Percentiles rank a stretch among this genome's conserved stretches.
These are phyloP conservation scores for Taenaris catops DNA, from an alignment of 2,888 invertebrate genomes.

Conservation along the genomic window DNA sequence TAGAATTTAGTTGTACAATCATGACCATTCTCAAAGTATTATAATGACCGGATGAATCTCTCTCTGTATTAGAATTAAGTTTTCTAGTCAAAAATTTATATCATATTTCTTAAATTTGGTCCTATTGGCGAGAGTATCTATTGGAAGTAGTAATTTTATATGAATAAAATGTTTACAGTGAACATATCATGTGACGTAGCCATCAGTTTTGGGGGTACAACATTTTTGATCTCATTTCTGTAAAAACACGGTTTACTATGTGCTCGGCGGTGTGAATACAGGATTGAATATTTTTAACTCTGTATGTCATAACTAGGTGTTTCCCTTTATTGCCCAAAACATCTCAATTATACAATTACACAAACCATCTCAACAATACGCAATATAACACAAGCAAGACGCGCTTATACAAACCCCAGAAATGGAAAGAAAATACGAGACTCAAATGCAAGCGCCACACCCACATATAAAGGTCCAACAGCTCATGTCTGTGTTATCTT, in stretches of 20 bases:
- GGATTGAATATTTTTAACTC: too few species aligned
- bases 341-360: too few species aligned
- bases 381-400: too few species aligned
- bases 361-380: too few species aligned
- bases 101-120: conserved; percentile 19
- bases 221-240: conserved; percentile 20
- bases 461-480: too few species aligned
- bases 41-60: conserved; percentile 72
- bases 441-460: too few species aligned
- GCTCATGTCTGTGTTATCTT: too few species aligned
- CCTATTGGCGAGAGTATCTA: conserved; percentile 18
- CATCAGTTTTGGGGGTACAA: conserved; percentile 2
- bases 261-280: not conserved
- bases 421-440: too few species aligned
- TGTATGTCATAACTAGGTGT: too few species aligned
- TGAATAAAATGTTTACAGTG: conserved; percentile 8
- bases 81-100: conserved; percentile 71
- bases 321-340: too few species aligned
- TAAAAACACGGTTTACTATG: conserved; percentile 1
- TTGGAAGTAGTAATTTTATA: conserved; percentile 16
- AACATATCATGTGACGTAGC: conserved; percentile 17
- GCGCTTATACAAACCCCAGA: too few species aligned
- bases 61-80: conserved; percentile 74
- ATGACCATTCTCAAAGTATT: conserved; percentile 56
- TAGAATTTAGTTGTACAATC: conserved; percentile 50